These are phyloP conservation scores for Alloplasta piceator DNA, from an alignment of 2,888 invertebrate genomes.

Conservation along the genomic window DNA sequence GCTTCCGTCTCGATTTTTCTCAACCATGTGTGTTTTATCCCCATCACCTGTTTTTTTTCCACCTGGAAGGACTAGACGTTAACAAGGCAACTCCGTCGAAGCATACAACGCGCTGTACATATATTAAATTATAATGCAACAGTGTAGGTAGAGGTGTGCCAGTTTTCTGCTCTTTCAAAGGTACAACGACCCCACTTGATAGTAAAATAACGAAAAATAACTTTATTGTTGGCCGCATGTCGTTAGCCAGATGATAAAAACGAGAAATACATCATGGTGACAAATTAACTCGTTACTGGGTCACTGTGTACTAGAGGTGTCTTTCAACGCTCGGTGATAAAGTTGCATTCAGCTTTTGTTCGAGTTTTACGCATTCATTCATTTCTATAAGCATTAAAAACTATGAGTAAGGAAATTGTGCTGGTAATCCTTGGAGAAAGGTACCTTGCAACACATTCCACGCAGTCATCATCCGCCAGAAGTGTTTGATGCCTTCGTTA, in stretches of 20 bases:
- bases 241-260: neutral
- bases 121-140: conserved; percentile 26
- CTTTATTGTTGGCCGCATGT: neutral
- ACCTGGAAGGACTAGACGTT: conserved; percentile 34
- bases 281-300: conserved; percentile 39
- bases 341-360: conserved; percentile 16
- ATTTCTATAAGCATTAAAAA: neutral
- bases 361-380: conserved; percentile 24
- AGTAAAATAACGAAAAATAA: neutral
- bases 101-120: conserved; percentile 14
- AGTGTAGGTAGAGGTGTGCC: neutral
- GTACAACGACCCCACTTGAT: conserved; percentile 26
- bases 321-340: conserved; percentile 18
- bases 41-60: conserved; percentile 32
- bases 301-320: conserved; percentile 15
- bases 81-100: conserved; percentile 31
- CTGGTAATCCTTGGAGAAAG: too few relatives aligned
- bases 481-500: too few relatives aligned
- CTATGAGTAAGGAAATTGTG: too few relatives aligned
- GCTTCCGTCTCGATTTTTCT: neutral
- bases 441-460: too few relatives aligned
- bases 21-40: conserved; percentile 1
- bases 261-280: conserved; percentile 9
- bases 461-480: too few relatives aligned
- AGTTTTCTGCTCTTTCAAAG: neutral